Percentiles rank a stretch among this genome's conserved stretches.
Conservation (phyloP, 1,140 invertebrate genomes). For the Drosophila navojoa region DNA sequence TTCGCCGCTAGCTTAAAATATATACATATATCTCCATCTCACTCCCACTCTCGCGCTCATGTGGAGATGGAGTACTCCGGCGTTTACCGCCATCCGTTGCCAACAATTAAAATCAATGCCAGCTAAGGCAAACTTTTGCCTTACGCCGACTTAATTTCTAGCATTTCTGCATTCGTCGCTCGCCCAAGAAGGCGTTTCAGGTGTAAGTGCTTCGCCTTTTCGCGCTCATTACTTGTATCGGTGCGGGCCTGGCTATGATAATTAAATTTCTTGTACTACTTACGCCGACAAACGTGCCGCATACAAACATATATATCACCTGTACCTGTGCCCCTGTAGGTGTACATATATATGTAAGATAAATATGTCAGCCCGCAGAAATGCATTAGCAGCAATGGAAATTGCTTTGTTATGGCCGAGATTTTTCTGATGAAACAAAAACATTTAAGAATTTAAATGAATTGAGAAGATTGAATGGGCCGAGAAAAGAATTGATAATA, state of each 20-base stretch:
- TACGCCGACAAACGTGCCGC: background rate
- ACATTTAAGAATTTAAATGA: too few relatives aligned
- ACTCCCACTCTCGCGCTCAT: background rate
- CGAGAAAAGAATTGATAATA: too few relatives aligned
- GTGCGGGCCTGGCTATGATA: constrained; percentile 35
- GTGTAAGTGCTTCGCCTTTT: constrained; percentile 47
- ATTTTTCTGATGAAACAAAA: background rate
- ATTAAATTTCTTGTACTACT: constrained; percentile 53
- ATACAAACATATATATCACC: background rate
- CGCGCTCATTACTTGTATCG: constrained; percentile 50
- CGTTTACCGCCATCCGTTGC: constrained; percentile 46
- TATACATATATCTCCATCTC: background rate
- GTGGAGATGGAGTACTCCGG: background rate
- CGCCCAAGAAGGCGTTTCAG: constrained; percentile 11
- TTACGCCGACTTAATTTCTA: constrained; percentile 18
- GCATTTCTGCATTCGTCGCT: constrained; percentile 18
- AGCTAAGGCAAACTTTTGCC: constrained; percentile 38
- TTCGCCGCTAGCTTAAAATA: constrained; percentile 19
- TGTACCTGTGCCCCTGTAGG: background rate
- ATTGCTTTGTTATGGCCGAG: background rate
- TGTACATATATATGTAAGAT: background rate
- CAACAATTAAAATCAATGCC: constrained; percentile 68
- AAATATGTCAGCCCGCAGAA: constrained; percentile 2
- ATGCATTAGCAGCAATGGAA: constrained; percentile 2
- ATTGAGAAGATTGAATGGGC: too few relatives aligned